Base-by-base conservation (phyloP, 2,888 invertebrate genomes). In the Alentia gelatinosa region DNA sequence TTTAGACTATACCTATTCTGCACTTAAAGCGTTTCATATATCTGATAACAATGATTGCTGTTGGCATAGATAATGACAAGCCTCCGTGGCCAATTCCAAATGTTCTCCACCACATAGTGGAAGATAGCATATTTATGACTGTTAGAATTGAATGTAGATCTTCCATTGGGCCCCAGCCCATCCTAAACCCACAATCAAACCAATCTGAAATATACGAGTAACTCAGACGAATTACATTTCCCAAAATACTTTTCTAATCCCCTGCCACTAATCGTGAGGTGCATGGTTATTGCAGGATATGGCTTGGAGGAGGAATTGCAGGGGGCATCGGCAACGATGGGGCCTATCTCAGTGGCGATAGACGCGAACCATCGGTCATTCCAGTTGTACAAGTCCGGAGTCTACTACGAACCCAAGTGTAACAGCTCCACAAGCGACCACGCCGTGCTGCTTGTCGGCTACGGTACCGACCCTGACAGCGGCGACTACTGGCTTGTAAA, bases 401-500 rank as follows among this genome's bases (percentile, higher is more conserved):
- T 91, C 26, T 91, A 91, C 91, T 50, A 88, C 33, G 91, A 91
- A 40, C 42, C 83, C 23, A 23, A 26, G 35, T 91, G 91, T 50
- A 91, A 68, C 75, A 35, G 26, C 23, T 47, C 33, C 26, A 89
- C 47, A 15, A 30, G 68, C 0, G 91, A 91, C 63, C 91, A 91
- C 79, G 91, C 89, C 42, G 91, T 91, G 39, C 90, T 91, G 19
- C 74, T 91, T 26, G 91, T 91, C 1, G 91, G 91, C 63, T 91
- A 91, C 47, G 91, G 91, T 4, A 91, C 74, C 23, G 97, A 97
- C 3, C 90, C 93, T 39, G 94, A 97, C 93, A 97, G 97, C 93
- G 97, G 95, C 15, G 98, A 98, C 96, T 98, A 98, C 96, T 98
- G 98, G 98, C 96, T 98, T 63, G 98, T 98, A 91, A 98, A 98